Evolutionary conservation across 53 echinoderm and acorn worm genomes (phyloP).

Genomic region (Patiria pectinifera): DNA sequence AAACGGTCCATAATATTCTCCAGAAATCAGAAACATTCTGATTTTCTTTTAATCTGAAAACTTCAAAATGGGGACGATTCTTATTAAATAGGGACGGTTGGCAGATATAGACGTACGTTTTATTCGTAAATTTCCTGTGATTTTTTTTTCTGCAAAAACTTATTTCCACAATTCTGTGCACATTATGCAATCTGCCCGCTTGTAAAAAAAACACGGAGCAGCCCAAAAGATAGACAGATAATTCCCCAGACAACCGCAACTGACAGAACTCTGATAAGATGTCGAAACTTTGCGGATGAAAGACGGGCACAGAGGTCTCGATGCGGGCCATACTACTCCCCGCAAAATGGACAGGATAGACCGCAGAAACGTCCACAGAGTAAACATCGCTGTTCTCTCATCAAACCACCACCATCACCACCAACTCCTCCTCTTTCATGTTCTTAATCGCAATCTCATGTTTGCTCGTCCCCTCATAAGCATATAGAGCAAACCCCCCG

Average conservation of each 20-base stretch:
- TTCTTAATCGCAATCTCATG: not conserved
- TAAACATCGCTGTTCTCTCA: not conserved
- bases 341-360: not conserved
- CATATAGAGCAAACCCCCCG: not conserved
- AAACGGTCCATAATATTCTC: too few relatives aligned
- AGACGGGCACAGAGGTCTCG: not conserved
- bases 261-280: not conserved
- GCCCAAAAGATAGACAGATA: not conserved
- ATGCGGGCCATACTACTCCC: not conserved
- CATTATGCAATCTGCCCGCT: too few relatives aligned
- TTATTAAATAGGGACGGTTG: too few relatives aligned
- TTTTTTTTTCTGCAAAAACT: too few relatives aligned
- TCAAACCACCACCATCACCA: not conserved
- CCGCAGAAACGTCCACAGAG: conserved; percentile 15
- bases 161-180: too few relatives aligned
- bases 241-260: not conserved
- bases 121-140: too few relatives aligned
- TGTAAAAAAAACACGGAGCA: not conserved
- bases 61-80: too few relatives aligned
- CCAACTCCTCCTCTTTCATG: not conserved
- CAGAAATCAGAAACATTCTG: too few relatives aligned
- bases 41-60: too few relatives aligned
- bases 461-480: not conserved
- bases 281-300: not conserved
- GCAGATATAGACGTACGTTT: too few relatives aligned